Percentiles rank a stretch among this genome's conserved stretches.
phyloP scores from a whole-genome alignment of 2,797 vertebrate species.

The Arrhamphus sclerolepis region DNA sequence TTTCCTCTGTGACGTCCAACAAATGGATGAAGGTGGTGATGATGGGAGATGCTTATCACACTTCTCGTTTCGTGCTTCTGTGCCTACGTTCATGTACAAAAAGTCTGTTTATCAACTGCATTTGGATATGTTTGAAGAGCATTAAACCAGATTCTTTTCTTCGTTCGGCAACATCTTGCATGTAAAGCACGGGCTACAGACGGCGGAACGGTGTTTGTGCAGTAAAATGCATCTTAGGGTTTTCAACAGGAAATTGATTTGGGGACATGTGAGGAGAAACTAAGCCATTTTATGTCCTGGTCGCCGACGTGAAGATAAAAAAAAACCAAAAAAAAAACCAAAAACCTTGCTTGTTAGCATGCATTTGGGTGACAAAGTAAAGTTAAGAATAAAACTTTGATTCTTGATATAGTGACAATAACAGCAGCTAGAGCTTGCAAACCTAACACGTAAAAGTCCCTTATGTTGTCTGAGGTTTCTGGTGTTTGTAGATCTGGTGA shows the following conservation, averaged over 20 bases:
- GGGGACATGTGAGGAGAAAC: conserved; percentile 11
- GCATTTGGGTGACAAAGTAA: neutral
- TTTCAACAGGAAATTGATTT: conserved; percentile 39
- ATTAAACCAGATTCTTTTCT: conserved; percentile 31
- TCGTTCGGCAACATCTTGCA: neutral
- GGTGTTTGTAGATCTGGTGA: too few species aligned
- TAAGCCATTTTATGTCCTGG: neutral
- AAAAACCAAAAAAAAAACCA: too few species aligned
- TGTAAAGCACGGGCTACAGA: too few species aligned
- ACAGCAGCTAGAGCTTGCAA: too few species aligned
- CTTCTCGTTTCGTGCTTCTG: neutral
- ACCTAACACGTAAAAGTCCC: too few species aligned
- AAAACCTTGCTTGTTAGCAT: neutral
- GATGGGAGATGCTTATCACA: conserved; percentile 1
- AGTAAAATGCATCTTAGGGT: neutral
- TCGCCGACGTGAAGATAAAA: neutral
- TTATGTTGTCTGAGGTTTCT: too few species aligned
- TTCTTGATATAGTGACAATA: too few species aligned
- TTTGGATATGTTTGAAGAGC: conserved; percentile 30
- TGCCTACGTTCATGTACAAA: neutral
- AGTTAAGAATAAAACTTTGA: too few species aligned
- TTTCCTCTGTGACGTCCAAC: neutral
- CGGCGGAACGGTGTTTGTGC: neutral
- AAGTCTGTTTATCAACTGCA: conserved; percentile 3
- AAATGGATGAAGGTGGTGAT: neutral